Base-by-base conservation (phyloP, 2,888 invertebrate species). In the Brachycybe producta region DNA sequence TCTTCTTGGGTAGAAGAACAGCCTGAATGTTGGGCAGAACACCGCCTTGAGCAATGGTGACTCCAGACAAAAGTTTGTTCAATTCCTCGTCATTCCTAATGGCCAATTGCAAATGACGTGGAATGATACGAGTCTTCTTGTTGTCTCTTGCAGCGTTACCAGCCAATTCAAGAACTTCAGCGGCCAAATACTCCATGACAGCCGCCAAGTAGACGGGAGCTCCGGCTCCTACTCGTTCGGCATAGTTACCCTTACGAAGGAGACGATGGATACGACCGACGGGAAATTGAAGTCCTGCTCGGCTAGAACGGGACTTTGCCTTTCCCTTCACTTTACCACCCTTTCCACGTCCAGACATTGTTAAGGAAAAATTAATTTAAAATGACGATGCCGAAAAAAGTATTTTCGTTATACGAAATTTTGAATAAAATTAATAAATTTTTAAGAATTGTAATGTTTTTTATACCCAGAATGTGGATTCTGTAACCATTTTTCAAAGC, bases 71-170 rank as follows among this genome's bases (percentile, higher is more conserved):
- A 44, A 87, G 70, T 64, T 78, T 80, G 66, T 82, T 83, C 61
- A 87, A 69, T 61, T 87, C 86, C 59, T 84, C 83, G 64, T 87
- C 86, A 65, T 84, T 84, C 15, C 82, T 72, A 54, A 86, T 78
- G 24, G 84, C 84, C 56, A 87, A 63, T 63, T 85, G 80, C 24
- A 86, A 70, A 65, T 85, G 85, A 44, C 84, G 74, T 1, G 84
- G 83, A 51, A 80, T 79, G 61, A 87, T 84, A 68, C 79, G 70
- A 1, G 71, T 70, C 61, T 80, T 82, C 56, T 79, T 77, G 63
- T 80, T 80, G 49, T 80, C 77, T 34, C 68, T 63, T 0, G 78
- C 78, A 0, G 76, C 78, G 52, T 78, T 75, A 1, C 75, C 71
- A 0, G 78, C 75, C 59, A 79, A 67, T 57, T 79, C 78, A 51